These are phyloP conservation scores for Neodiprion lecontei DNA, from an alignment of 1,140 invertebrate species.

Conservation along the genomic window DNA sequence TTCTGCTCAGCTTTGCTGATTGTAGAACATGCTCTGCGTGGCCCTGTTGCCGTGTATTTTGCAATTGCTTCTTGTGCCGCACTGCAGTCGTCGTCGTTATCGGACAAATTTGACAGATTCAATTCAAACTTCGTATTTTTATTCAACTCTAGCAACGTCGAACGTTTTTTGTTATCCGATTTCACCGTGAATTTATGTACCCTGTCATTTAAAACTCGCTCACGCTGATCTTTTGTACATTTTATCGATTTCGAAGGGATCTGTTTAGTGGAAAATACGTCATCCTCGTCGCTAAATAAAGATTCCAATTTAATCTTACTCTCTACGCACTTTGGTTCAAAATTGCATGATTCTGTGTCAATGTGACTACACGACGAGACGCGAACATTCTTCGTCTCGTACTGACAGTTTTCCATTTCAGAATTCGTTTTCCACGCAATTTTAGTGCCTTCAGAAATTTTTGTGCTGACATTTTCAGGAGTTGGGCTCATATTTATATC, in stretches of 20 bases:
- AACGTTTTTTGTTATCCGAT: conserved; percentile 16
- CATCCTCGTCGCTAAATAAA: not conserved
- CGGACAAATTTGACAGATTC: conserved; percentile 31
- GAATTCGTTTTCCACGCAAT: not conserved
- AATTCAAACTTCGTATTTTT: conserved; percentile 31
- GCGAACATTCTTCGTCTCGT: no score
- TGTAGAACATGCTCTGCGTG: conserved; percentile 16
- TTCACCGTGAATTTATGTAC: conserved; percentile 30
- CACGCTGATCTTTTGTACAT: not conserved
- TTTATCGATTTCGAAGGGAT: conserved; percentile 13
- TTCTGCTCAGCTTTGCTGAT: not conserved
- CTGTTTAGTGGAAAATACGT: not conserved
- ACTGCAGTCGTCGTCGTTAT: conserved; percentile 12
- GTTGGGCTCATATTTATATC: no score
- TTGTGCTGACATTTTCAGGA: no score
- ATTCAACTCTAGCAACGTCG: conserved; percentile 39
- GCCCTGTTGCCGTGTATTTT: conserved; percentile 8
- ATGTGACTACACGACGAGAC: no score
- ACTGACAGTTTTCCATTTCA: not conserved
- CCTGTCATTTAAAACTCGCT: conserved; percentile 10
- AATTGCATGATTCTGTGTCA: no score
- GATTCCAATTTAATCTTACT: not conserved
- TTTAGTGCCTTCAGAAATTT: conserved; percentile 18
- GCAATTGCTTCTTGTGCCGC: conserved; percentile 22
- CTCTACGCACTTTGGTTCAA: not conserved